Percentiles rank a stretch among this genome's conserved stretches.
Evolutionary conservation across 2,113 vertebrate species (phyloP).

Genomic region (Calyptomena viridis): DNA sequence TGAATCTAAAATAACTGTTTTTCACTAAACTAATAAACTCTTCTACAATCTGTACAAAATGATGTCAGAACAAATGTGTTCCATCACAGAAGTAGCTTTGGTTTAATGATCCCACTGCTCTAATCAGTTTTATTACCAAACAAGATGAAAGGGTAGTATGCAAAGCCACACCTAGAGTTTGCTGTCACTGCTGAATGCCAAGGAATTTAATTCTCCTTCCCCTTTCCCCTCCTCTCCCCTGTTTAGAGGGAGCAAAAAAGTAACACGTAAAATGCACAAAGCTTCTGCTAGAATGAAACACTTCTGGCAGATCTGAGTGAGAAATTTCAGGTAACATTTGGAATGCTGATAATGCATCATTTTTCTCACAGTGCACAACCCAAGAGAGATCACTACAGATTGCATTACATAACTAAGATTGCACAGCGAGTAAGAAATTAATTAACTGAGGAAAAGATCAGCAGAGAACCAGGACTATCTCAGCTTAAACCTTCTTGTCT

Average conservation of each 20-base stretch:
- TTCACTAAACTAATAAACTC: background rate
- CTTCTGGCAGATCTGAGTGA: background rate
- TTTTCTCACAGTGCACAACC: background rate
- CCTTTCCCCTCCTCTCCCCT: background rate
- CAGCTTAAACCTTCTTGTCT: background rate
- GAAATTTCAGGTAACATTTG: background rate
- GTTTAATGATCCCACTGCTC: background rate
- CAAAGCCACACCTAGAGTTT: background rate
- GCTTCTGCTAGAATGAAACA: background rate
- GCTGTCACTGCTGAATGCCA: background rate
- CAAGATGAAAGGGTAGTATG: background rate
- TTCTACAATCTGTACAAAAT: background rate
- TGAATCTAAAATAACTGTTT: background rate
- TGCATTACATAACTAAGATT: background rate
- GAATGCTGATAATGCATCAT: background rate
- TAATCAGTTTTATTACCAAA: background rate
- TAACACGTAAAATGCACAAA: background rate
- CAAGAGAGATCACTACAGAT: background rate
- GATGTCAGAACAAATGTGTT: background rate
- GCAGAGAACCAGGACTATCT: background rate
- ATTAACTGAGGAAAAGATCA: background rate
- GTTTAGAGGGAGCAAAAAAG: background rate
- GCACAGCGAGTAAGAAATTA: background rate
- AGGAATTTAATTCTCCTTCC: background rate
- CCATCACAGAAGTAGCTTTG: background rate